Base-by-base conservation (phyloP, 1,140 invertebrate genomes). In the Lasioglossum albipes region DNA sequence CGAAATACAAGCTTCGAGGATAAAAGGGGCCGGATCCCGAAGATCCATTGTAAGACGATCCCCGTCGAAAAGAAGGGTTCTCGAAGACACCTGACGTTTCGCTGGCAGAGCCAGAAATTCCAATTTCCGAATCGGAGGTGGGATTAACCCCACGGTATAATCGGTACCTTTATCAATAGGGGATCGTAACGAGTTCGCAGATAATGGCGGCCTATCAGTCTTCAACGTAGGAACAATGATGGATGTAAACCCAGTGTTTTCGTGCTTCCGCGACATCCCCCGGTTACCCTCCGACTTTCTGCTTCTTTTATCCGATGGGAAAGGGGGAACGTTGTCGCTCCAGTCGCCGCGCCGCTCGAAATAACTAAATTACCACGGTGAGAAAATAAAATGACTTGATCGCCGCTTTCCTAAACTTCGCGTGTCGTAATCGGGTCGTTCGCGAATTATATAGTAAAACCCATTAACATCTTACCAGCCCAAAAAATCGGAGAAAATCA, bases 151-250 rank as follows among this genome's bases (percentile, higher is more conserved):
- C 87, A 69, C 76, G 85, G 86, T 75, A 87, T 92, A 92, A 93
- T 92, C 91, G 36, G 89, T 85, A 83, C 88, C 88, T 92, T 93
- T 93, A 93, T 93, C 92, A 92, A 93, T 92, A 93, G 90, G 90
- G 90, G 91, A 93, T 93, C 91, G 90, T 93, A 93, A 93, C 91
- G 91, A 93, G 91, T 92, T 92, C 90, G 88, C 89, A 92, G 92
- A 92, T 93, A 93, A 92, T 91, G 89, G 91, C 86, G 85, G 82
- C 89, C 90, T 91, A 93, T 92, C 91, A 93, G 91, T 92, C 92
- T 91, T 90, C 72, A 83, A 69, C 79, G 69, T 88, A 87, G 89
- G 83, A 93, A 93, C 92, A 92, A 93, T 93, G 92, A 93, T 93
- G 90, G 92, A 93, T 93, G 89, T 91, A 90, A 88, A 85, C 80